Evolutionary conservation across 1,140 invertebrate genomes (phyloP), one percentile per base, ranked within the genome.

Genomic region (Arion vulgaris): DNA sequence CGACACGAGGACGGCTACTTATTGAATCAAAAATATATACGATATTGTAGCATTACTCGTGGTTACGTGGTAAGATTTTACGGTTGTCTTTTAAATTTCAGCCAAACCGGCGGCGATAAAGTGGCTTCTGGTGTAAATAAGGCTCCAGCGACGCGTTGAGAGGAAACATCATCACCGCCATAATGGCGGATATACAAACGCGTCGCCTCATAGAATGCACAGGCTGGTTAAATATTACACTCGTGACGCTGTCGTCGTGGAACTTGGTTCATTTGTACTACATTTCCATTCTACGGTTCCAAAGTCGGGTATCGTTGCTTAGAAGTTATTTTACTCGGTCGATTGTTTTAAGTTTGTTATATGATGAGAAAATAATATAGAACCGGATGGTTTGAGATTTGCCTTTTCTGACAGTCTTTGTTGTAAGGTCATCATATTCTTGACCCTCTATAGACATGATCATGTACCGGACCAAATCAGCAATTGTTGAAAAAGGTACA

Each of bases 41-140:
- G 32, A 45, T 34, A 45, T 51, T 75, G 26, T 75, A 75, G 73
- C 19, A 28, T 9, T 72, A 39, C 71, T 5, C 73, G 73, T 75
- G 73, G 39, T 75, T 75, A 75, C 73, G 73, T 75, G 73, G 73
- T 75, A 75, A 75, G 73, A 75, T 45, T 53, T 75, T 75, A 49
- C 73, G 73, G 73, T 75, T 75, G 23, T 41, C 23, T n/a, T 49
- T 51, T 51, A 53, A 45, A 75, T 75, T 75, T 75, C 73, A 75
- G 39, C 9, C 32, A 75, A 9, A 32, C 36, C 41, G 26, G 28
- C 26, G 39, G 34, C 38, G 38, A 26, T 45, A 72, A 72, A 1
- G 41, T 72, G 71, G 28, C n/a, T 23, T 38, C 36, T 69, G 5
- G 0, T 72, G 41, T 66, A 15, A 62, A 62, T n/a, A 57, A 57